Evolutionary conservation across 2,888 invertebrate species (phyloP).

Genomic region (Mimas tiliae): DNA sequence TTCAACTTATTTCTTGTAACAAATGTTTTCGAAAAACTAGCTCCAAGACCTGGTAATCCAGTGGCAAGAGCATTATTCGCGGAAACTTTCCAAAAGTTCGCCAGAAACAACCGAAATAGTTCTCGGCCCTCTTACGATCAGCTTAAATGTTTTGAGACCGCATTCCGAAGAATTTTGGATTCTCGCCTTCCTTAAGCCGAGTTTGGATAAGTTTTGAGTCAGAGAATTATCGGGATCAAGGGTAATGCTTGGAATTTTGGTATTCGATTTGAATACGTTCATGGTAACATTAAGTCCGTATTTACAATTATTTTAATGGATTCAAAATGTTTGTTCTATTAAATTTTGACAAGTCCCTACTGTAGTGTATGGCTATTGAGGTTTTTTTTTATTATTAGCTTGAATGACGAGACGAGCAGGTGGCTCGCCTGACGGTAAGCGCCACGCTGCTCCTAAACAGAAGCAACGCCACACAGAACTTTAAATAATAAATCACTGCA

Average conservation of each 20-base stretch:
- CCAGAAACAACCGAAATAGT: slow-evolving; percentile 18
- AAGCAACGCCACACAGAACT: too few species aligned
- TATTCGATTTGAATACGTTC: slow-evolving; percentile 19
- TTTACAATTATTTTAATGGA: slow-evolving; percentile 3
- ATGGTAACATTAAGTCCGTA: background rate
- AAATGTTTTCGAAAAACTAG: background rate
- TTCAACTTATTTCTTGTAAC: background rate
- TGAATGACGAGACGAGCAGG: too few species aligned
- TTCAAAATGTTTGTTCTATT: background rate
- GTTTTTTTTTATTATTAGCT: too few species aligned
- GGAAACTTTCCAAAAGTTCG: slow-evolving; percentile 27
- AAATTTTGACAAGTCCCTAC: too few species aligned
- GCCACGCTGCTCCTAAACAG: too few species aligned
- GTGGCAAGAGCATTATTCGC: slow-evolving; percentile 1
- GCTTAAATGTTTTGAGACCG: slow-evolving; percentile 29
- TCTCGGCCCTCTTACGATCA: slow-evolving; percentile 21
- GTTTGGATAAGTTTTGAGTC: slow-evolving; percentile 28
- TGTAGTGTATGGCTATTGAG: too few species aligned
- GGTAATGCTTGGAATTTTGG: slow-evolving; percentile 24
- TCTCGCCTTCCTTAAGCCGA: slow-evolving; percentile 29
- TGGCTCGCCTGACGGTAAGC: too few species aligned
- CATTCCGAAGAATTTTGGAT: slow-evolving; percentile 31
- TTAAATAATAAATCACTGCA: too few species aligned
- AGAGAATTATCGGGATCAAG: slow-evolving; percentile 34
- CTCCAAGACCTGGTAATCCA: slow-evolving; percentile 2